Base-by-base conservation (phyloP, 2,888 invertebrate species). In the Trichopria drosophilae region DNA sequence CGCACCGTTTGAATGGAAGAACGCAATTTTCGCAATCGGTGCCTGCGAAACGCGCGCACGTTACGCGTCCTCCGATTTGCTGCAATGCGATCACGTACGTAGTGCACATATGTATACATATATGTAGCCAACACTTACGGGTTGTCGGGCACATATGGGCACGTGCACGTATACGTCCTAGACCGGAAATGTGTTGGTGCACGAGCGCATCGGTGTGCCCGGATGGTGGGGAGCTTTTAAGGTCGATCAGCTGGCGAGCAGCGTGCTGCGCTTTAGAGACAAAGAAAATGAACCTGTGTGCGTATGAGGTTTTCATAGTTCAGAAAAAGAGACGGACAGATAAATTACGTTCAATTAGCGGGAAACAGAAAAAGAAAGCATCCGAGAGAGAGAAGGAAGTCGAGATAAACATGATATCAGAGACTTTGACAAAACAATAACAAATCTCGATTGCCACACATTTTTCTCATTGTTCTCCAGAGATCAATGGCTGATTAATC, bases 231-330 rank as follows among this genome's bases (percentile, higher is more conserved):
- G 9, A 12, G 15, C 13, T 26, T 20, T 41, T 53, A 57, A 57
- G 58, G 56, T 57, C 56, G 54, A 58, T 57, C 56, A 58, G 58
- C 58, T 58, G 58, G 58, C 18, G 46, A 2, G 28, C 46, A 35
- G 40, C 40, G 20, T 9, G 35, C 24, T 31, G 29, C 35, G 26
- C 48, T 51, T 39, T 50, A 23, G 22, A 31, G 41, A 56, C 48
- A 53, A 56, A 53, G 49, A 40, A 56, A 56, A 29, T 31, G n/a
- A n/a, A n/a, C n/a, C n/a, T n/a, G n/a, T n/a, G n/a, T n/a, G n/a
- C n/a, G n/a, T n/a, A 6, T 9, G 19, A 48, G 43, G 36, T 37
- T 49, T 50, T n/a, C n/a, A 35, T 43, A 16, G 37, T 28, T 42
- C 42, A 52, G 45, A 53, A 12, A 51, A 23, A 37, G 44, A 12